These are phyloP conservation scores for Selenia dentaria DNA, from an alignment of 2,888 invertebrate genomes.

Conservation along the genomic window DNA sequence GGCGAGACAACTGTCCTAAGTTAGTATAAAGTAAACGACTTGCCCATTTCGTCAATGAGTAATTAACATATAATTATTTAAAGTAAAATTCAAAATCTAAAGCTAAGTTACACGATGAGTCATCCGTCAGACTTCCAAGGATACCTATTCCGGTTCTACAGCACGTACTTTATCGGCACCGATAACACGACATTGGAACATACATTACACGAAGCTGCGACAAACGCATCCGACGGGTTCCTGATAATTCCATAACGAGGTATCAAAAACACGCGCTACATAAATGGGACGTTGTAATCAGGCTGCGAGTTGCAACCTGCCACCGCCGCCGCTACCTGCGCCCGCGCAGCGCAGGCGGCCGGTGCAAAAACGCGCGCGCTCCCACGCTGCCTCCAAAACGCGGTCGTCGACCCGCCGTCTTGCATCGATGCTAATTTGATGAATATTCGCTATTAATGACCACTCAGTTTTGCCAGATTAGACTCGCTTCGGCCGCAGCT, in stretches of 20 bases:
- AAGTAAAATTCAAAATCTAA: too few species aligned
- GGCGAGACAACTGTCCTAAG: too few species aligned
- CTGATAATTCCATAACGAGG: slow-evolving; percentile 26
- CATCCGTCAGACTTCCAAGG: not conserved
- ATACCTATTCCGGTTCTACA: not conserved
- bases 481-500: slow-evolving; percentile 6
- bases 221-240: slow-evolving; percentile 19
- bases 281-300: slow-evolving; percentile 41
- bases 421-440: slow-evolving; percentile 77
- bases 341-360: slow-evolving; percentile 33
- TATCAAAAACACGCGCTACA: slow-evolving; percentile 25
- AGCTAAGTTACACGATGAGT: too few species aligned
- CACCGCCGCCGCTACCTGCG: slow-evolving; percentile 42
- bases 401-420: slow-evolving; percentile 56
- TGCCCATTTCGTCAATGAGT: too few species aligned
- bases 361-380: slow-evolving; percentile 71
- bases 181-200: not conserved
- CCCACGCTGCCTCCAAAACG: slow-evolving; percentile 59
- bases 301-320: slow-evolving; percentile 21
- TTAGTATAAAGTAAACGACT: too few species aligned
- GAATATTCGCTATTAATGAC: slow-evolving; percentile 49
- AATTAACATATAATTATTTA: too few species aligned
- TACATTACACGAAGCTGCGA: slow-evolving; percentile 7
- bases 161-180: not conserved
- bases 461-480: slow-evolving; percentile 23